A percentile compares a stretch with the other conserved stretches of the same genome.
Conservation (phyloP, 2,113 vertebrate genomes). For the Phyllopteryx taeniolatus region DNA sequence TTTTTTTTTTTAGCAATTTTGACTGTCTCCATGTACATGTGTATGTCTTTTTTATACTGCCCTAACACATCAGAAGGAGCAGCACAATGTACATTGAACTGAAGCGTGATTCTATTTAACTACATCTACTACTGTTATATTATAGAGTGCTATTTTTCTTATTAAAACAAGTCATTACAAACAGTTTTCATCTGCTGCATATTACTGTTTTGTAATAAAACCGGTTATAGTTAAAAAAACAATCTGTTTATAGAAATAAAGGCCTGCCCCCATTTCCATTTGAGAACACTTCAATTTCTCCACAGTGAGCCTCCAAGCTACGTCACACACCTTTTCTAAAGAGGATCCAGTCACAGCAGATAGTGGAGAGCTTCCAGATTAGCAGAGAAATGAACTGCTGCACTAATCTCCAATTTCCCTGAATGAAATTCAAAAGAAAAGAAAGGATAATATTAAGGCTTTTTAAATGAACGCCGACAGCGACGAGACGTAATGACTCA, state of each 20-base stretch:
- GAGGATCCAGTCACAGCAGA: background rate
- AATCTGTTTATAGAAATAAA: background rate
- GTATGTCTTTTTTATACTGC: too few species aligned
- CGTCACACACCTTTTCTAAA: background rate
- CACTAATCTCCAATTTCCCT: background rate
- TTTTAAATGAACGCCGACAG: conserved; percentile 20
- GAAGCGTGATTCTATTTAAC: too few species aligned
- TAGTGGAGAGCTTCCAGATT: background rate
- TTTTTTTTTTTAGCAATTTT: too few species aligned
- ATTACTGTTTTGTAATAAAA: too few species aligned
- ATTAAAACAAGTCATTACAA: too few species aligned
- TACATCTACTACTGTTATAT: too few species aligned
- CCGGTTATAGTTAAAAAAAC: too few species aligned
- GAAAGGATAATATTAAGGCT: background rate
- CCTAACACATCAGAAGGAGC: too few species aligned
- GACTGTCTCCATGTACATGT: too few species aligned
- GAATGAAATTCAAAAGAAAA: conserved; percentile 16
- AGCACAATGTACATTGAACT: too few species aligned
- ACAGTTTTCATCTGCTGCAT: too few species aligned
- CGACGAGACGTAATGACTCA: conserved; percentile 37
- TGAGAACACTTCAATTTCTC: background rate
- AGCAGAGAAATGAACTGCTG: background rate
- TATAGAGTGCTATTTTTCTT: too few species aligned
- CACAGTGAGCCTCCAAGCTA: conserved; percentile 6
- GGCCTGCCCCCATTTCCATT: background rate